phyloP scores from a whole-genome alignment of 2,888 invertebrate species.

The Apodemia hepburni region DNA sequence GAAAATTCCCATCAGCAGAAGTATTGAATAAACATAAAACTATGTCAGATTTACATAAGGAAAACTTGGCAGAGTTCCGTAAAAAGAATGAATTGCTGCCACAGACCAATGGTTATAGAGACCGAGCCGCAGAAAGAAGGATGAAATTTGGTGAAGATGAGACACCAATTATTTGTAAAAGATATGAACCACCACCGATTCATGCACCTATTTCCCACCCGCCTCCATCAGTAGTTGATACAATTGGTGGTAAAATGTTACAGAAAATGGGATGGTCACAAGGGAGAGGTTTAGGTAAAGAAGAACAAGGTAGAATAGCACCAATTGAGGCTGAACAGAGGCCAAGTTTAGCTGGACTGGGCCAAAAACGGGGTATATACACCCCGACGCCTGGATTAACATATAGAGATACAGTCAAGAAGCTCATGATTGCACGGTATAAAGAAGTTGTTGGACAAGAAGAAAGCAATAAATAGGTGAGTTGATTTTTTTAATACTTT shows the following conservation, averaged over 20 bases:
- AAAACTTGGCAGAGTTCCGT: constrained; percentile 84
- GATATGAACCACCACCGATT: constrained; percentile 57
- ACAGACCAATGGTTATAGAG: constrained; percentile 85
- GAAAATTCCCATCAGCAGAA: constrained; percentile 95
- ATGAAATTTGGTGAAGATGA: constrained; percentile 95
- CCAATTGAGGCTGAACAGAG: constrained; percentile 91
- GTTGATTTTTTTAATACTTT: constrained; percentile 40
- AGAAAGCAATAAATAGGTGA: constrained; percentile 64
- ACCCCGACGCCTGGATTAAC: constrained; percentile 91
- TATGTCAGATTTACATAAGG: constrained; percentile 96
- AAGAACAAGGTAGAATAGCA: constrained; percentile 94
- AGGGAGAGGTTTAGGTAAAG: constrained; percentile 96
- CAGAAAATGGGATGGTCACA: constrained; percentile 99
- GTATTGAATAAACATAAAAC: constrained; percentile 94
- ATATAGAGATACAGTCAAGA: constrained; percentile 94
- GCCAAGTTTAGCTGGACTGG: constrained; percentile 90
- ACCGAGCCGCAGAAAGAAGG: constrained; percentile 97
- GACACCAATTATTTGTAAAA: constrained; percentile 70
- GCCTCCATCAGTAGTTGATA: constrained; percentile 89
- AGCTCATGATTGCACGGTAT: constrained; percentile 93
- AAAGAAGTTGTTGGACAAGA: constrained; percentile 87
- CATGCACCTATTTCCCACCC: constrained; percentile 71
- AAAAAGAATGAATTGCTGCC: constrained; percentile 59
- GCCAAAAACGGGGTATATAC: constrained; percentile 89
- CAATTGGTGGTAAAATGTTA: constrained; percentile 95